Percentiles rank a stretch among this genome's conserved stretches.
phyloP scores from a whole-genome alignment of 2,113 vertebrate genomes.

The Amblyopsis rosae region DNA sequence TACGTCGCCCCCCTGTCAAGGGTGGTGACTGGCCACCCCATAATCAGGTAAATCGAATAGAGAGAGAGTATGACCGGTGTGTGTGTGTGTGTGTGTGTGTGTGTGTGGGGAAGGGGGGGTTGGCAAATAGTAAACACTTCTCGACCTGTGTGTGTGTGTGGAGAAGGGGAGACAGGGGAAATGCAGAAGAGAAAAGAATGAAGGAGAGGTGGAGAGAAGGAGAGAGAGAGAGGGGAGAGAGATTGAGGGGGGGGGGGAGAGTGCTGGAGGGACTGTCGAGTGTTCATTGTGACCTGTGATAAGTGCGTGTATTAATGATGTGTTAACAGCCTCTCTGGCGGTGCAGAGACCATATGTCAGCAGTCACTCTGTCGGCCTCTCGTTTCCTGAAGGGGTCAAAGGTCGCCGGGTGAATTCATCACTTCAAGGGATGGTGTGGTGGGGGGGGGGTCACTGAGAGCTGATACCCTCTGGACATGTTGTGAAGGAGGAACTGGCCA shows the following conservation, averaged over 20 bases:
- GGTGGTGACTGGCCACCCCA: no score
- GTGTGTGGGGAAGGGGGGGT: no score
- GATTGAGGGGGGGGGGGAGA: neutral
- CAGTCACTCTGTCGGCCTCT: conserved; percentile 19
- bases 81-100: no score
- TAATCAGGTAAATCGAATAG: no score
- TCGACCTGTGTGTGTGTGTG: no score
- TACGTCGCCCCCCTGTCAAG: no score
- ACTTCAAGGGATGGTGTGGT: conserved; percentile 20
- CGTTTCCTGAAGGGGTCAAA: conserved; percentile 39
- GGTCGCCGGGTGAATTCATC: conserved; percentile 25
- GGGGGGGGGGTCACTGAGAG: conserved; percentile 10
- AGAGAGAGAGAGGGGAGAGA: neutral
- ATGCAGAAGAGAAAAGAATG: no score
- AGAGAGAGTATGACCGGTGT: no score
- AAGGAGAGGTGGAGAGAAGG: no score
- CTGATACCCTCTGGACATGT: neutral
- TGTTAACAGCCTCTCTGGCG: conserved; percentile 10
- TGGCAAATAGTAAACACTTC: no score
- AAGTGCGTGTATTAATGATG: neutral
- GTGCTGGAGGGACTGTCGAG: neutral
- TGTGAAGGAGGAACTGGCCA: neutral
- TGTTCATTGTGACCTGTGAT: neutral
- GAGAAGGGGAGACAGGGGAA: no score
- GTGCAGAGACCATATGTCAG: conserved; percentile 41